Conservation (phyloP, 37 sponge, comb jelly and placozoan species). For the Beroe forskalii region DNA sequence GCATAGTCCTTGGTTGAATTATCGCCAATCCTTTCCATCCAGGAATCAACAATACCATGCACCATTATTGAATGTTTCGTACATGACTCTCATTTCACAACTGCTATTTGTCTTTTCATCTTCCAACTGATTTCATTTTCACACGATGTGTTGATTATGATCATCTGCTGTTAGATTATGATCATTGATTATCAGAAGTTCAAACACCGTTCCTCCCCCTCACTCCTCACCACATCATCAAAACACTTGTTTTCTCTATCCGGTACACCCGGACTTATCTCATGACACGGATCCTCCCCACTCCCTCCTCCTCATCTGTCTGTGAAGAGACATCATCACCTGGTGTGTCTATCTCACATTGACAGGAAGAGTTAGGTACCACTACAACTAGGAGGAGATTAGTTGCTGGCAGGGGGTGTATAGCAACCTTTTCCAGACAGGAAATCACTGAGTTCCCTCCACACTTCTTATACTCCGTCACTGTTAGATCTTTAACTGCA, state of each 20-base stretch:
- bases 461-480: conserved; percentile 27
- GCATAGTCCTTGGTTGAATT: too few relatives aligned
- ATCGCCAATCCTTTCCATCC: too few relatives aligned
- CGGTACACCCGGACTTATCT: too few relatives aligned
- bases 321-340: neutral
- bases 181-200: neutral
- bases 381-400: conserved; percentile 34
- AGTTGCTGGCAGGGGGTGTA: conserved; percentile 28
- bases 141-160: too few relatives aligned
- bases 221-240: neutral
- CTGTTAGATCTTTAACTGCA: neutral
- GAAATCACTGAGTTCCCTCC: neutral
- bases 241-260: neutral
- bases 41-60: too few relatives aligned
- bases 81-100: too few relatives aligned
- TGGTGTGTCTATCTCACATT: neutral
- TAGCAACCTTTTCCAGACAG: conserved; percentile 1
- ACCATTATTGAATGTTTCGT: too few relatives aligned
- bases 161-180: too few relatives aligned
- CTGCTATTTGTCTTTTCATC: too few relatives aligned
- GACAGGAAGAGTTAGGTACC: neutral
- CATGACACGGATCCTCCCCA: too few relatives aligned
- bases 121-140: too few relatives aligned
- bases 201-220: neutral
- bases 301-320: neutral